A percentile compares a stretch with the other conserved stretches of the same genome.
phyloP scores from a whole-genome alignment of 2,888 invertebrate genomes.

The Taenaris catops region DNA sequence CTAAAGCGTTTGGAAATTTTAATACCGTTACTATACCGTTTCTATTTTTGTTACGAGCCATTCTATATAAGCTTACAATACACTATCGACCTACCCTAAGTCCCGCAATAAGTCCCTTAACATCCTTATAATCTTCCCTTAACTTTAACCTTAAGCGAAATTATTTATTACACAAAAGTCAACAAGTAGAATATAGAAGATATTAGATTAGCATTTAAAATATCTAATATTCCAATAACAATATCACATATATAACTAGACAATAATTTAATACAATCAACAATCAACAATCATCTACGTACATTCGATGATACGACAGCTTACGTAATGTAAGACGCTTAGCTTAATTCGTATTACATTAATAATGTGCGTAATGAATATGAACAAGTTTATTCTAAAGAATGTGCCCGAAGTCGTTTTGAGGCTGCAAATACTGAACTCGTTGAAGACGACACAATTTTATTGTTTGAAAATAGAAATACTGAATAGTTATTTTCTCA shows the following conservation, averaged over 20 bases:
- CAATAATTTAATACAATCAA: conserved; percentile 63
- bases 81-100: conserved; percentile 5
- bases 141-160: conserved; percentile 10
- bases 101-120: conserved; percentile 11
- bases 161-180: conserved; percentile 67
- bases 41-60: too few species aligned
- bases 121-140: conserved; percentile 20
- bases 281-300: conserved; percentile 62
- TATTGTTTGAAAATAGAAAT: too few species aligned
- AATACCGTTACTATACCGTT: too few species aligned
- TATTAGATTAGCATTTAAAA: conserved; percentile 55
- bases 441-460: too few species aligned
- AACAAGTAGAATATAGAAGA: conserved; percentile 71
- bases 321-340: conserved; percentile 45
- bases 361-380: conserved; percentile 58
- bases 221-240: conserved; percentile 75
- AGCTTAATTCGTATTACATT: conserved; percentile 60
- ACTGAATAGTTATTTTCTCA: too few species aligned
- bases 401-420: conserved; percentile 1
- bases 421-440: neutral
- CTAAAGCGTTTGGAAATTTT: too few species aligned
- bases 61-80: too few species aligned
- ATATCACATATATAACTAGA: conserved; percentile 77
- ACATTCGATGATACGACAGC: conserved; percentile 66
- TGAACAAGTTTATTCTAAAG: conserved; percentile 41